Evolutionary conservation across 2,113 vertebrate genomes (phyloP).

Genomic region (Misgurnus mizolepis): DNA sequence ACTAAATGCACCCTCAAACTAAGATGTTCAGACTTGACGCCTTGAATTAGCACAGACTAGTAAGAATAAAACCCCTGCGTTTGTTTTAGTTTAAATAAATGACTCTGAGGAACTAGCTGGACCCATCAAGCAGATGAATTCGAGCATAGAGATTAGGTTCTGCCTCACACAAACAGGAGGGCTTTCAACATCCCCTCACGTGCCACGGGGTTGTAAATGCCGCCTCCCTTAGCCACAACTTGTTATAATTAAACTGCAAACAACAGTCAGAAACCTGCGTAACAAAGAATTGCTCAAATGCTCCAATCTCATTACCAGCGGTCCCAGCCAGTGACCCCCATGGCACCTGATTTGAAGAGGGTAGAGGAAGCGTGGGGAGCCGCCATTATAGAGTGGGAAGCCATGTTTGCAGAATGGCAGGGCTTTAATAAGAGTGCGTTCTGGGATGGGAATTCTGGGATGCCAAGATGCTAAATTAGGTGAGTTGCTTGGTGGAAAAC

Average conservation of each 20-base stretch:
- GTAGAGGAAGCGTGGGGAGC: conserved; percentile 22
- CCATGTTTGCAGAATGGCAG: conserved; percentile 54
- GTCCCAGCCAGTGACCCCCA: conserved; percentile 34
- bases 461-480: conserved; percentile 56
- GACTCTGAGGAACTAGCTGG: conserved; percentile 32
- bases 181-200: conserved; percentile 18
- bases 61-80: conserved; percentile 27
- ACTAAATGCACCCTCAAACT: not conserved
- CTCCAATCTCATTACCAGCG: conserved; percentile 66
- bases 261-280: conserved; percentile 38
- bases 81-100: conserved; percentile 45
- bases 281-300: conserved; percentile 49
- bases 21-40: not conserved
- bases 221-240: conserved; percentile 52
- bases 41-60: conserved; percentile 12
- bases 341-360: conserved; percentile 51
- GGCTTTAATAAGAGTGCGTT: conserved; percentile 62
- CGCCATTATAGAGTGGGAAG: conserved; percentile 40
- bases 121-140: not conserved
- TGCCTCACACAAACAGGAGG: conserved; percentile 30
- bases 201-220: conserved; percentile 40
- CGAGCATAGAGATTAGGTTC: not conserved
- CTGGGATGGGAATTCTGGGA: conserved; percentile 56
- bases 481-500: conserved; percentile 42
- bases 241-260: conserved; percentile 57